Evolutionary conservation across 2,797 vertebrate genomes (phyloP).

Genomic region (Poeciliopsis presidionis): DNA sequence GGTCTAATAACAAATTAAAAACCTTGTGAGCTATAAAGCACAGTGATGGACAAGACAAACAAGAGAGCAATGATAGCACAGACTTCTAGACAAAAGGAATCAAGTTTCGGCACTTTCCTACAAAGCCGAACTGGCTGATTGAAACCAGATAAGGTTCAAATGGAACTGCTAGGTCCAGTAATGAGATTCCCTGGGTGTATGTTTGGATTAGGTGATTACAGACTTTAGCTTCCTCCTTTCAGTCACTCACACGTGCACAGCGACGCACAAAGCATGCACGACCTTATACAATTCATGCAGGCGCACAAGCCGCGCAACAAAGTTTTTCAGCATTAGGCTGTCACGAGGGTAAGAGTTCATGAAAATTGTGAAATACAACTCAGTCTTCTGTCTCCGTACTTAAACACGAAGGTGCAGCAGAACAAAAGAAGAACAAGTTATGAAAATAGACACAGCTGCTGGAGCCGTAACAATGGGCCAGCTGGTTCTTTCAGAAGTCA

Average conservation of each 20-base stretch:
- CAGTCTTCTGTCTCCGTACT: conserved; percentile 70
- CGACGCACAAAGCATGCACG: conserved; percentile 33
- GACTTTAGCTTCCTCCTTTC: conserved; percentile 70
- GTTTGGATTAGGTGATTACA: conserved; percentile 88
- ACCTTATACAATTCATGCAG: conserved; percentile 18
- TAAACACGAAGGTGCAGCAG: conserved; percentile 72
- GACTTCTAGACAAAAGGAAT: conserved; percentile 78
- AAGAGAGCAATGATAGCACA: conserved; percentile 66
- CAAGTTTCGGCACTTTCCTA: conserved; percentile 72
- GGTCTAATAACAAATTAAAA: conserved; percentile 61
- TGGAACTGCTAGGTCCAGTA: conserved; percentile 81
- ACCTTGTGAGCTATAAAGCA: conserved; percentile 53
- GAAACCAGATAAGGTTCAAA: conserved; percentile 84
- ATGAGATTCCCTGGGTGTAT: conserved; percentile 84
- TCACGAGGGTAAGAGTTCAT: conserved; percentile 74
- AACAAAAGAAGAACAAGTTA: conserved; percentile 81
- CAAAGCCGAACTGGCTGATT: conserved; percentile 78
- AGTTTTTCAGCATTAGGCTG: conserved; percentile 38
- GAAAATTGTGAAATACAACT: conserved; percentile 73
- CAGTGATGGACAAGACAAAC: conserved; percentile 78
- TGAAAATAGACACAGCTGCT: conserved; percentile 84
- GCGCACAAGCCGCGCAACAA: conserved; percentile 16
- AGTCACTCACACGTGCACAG: conserved; percentile 61
- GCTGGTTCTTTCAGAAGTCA: conserved; percentile 79
- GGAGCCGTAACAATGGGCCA: conserved; percentile 80